Evolutionary conservation across 2,888 invertebrate species (phyloP), one percentile per base, ranked within the genome.

Genomic region (Watsonalla binaria): DNA sequence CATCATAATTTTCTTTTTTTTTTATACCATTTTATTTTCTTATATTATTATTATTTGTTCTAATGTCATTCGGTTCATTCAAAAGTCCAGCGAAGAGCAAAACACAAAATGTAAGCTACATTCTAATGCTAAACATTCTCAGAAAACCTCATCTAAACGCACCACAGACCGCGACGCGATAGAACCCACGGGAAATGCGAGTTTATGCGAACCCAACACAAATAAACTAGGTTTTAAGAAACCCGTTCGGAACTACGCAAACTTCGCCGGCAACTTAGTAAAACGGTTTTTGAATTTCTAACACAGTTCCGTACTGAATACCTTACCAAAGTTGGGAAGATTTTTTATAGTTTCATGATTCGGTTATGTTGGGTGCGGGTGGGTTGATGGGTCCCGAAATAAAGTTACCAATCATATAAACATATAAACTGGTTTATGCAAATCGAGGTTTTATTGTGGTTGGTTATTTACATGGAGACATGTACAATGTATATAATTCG

Each of bases 201-300:
- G 75, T 75, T 73, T 72, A 79, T 74, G 66, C 74, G 70, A 67
- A 62, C 62, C 65, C 60, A 66, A 70, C 74, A 75, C 78, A 79
- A 79, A 78, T 78, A 79, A 78, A 77, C 73, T 71, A 61, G 72
- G 72, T 74, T 74, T 71, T 69, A 76, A 75, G 76, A 75, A 77
- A 74, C 67, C 58, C 47, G 47, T 50, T 42, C 45, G 42, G 50
- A 56, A 62, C 61, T 68, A 63, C 56, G 52, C 45, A 61, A 72
- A 74, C 68, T 73, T 70, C 66, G 59, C 51, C 63, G 54, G 45
- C 56, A 54, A 63, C 57, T 61, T 52, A 58, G 59, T 57, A 63
- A 58, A 65, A 63, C 61, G 58, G 58, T 65, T 66, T 62, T 54
- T 56, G 62, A 63, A 63, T 67, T 65, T 58, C 57, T 60, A 52